These are phyloP conservation scores for Lasioglossum lativentre DNA, from an alignment of 2,888 invertebrate species.

Conservation along the genomic window DNA sequence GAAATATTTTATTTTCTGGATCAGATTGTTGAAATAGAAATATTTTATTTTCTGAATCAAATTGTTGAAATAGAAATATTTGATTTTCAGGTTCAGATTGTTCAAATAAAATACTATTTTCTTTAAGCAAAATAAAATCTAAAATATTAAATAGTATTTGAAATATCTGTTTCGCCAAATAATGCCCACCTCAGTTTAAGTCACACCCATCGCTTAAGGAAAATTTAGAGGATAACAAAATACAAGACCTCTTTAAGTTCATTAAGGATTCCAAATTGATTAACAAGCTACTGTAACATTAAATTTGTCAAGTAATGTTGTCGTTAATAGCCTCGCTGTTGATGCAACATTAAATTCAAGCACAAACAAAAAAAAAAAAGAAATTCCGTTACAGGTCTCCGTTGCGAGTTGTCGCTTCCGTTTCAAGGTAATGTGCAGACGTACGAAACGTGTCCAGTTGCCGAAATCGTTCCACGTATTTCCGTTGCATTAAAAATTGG, in stretches of 20 bases:
- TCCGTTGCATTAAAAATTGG: conserved; percentile 66
- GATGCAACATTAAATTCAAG: background rate
- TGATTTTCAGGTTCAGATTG: no score
- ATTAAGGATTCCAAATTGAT: background rate
- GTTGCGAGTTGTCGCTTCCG: conserved; percentile 68
- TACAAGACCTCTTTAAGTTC: background rate
- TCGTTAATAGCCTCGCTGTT: background rate
- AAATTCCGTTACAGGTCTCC: conserved; percentile 73
- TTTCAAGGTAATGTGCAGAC: conserved; percentile 45
- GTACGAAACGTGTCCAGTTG: conserved; percentile 52
- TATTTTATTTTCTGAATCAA: no score
- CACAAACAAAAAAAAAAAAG: conserved; percentile 28
- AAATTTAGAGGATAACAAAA: no score
- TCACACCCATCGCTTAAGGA: no score
- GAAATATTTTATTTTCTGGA: no score
- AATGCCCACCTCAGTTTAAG: no score
- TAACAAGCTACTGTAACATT: background rate
- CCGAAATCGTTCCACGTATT: conserved; percentile 53
- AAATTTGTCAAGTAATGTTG: background rate
- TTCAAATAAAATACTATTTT: no score
- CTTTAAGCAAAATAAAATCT: no score
- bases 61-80: no score
- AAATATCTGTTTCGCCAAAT: no score
- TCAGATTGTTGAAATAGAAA: no score
- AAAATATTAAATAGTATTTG: no score